Conservation (phyloP, 2,113 vertebrate genomes). For the Petrocephalus microphthalmus region DNA sequence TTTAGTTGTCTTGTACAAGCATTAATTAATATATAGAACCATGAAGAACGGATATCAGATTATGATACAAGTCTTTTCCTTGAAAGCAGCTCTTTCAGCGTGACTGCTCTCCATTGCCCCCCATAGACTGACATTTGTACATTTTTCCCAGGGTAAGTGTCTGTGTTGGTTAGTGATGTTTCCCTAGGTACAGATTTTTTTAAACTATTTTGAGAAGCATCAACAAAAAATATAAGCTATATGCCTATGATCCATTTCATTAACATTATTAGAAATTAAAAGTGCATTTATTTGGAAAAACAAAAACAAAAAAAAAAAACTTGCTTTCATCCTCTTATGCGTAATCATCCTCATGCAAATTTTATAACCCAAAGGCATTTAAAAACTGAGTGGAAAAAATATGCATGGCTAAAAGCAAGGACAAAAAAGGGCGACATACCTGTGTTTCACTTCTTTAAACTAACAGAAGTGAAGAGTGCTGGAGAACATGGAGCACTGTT, state of each 20-base stretch:
- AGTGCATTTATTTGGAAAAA: neutral
- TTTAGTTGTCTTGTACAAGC: neutral
- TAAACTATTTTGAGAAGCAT: neutral
- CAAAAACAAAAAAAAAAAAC: neutral
- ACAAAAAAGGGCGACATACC: neutral
- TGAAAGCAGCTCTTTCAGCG: neutral
- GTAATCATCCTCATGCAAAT: slow-evolving; percentile 34
- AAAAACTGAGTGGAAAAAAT: neutral
- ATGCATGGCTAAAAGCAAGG: slow-evolving; percentile 8
- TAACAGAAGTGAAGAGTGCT: neutral
- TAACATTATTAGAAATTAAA: slow-evolving; percentile 7
- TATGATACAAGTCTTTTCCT: neutral
- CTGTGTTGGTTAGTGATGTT: neutral
- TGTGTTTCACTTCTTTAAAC: slow-evolving; percentile 17
- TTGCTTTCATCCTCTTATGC: neutral
- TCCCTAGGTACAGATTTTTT: neutral
- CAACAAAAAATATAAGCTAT: neutral
- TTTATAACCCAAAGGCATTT: neutral
- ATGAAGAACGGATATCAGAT: neutral
- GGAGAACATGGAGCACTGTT: slow-evolving; percentile 11
- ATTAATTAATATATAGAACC: neutral
- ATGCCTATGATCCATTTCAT: neutral
- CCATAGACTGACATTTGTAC: neutral
- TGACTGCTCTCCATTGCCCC: neutral
- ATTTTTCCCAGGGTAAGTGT: neutral